These are phyloP conservation scores for Pollenia griseotomentosa DNA, from an alignment of 2,888 invertebrate genomes.

Conservation along the genomic window DNA sequence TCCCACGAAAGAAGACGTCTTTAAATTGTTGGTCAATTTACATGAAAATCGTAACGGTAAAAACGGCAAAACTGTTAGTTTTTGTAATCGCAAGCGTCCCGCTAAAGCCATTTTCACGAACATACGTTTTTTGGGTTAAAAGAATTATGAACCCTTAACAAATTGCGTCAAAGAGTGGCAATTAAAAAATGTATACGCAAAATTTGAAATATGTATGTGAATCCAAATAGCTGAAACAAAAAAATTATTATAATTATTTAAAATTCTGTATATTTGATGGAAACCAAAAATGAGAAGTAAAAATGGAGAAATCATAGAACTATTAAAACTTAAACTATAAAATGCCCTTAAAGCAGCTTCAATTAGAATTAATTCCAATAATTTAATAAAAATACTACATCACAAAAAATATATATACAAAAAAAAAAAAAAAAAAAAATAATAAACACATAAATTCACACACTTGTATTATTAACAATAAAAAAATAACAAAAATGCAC, in stretches of 20 bases:
- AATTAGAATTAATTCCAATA: slow-evolving; percentile 42
- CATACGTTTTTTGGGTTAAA: slow-evolving; percentile 87
- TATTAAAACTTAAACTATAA: slow-evolving; percentile 24
- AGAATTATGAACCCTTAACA: no score
- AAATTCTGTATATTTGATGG: slow-evolving; percentile 38
- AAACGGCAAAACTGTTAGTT: slow-evolving; percentile 86
- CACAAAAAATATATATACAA: slow-evolving; percentile 22
- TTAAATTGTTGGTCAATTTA: slow-evolving; percentile 86
- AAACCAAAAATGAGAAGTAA: neutral
- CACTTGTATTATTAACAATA: slow-evolving; percentile 34
- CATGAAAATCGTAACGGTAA: slow-evolving; percentile 87
- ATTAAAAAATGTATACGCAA: neutral
- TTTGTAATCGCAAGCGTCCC: slow-evolving; percentile 87
- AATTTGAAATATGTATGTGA: neutral
- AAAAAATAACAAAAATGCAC: neutral
- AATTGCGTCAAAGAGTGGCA: no score
- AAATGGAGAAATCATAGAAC: slow-evolving; percentile 56
- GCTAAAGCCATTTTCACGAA: slow-evolving; percentile 87
- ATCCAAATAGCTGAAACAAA: neutral
- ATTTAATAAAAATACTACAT: neutral
- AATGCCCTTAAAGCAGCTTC: slow-evolving; percentile 71
- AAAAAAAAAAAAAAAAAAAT: no score
- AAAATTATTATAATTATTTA: slow-evolving; percentile 19
- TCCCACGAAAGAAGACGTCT: slow-evolving; percentile 87
- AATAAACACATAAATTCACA: slow-evolving; percentile 24